Base-by-base conservation (phyloP, 2,888 invertebrate genomes). In the Rhabditoides inermis region DNA sequence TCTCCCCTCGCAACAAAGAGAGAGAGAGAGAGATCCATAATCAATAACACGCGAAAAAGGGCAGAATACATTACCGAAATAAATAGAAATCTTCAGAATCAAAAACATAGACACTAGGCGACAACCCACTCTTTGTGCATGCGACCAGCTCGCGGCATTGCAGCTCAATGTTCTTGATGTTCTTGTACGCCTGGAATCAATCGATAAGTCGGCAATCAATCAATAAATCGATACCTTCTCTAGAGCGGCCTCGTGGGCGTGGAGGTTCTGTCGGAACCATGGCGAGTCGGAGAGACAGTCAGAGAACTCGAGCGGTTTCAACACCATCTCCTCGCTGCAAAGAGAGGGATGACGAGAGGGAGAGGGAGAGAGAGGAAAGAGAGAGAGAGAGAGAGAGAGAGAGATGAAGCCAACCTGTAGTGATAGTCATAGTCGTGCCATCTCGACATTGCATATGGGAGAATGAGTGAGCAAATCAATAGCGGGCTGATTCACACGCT, bases 221-320 rank as follows among this genome's bases (percentile, higher is more conserved):
- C 30, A 41, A 41, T 26, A 28, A n/a, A 52, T 26, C 10, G 86
- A 86, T 82, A n/a, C n/a, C n/a, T n/a, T n/a, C 76, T 92, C 91
- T 77, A 94, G 83, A 82, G 92, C 92, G 79, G 88, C 88, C 81
- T 95, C 95, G 80, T 95, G 95, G 73, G 88, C 86, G 81, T 90
- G 89, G 65, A 95, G 83, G 82, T 92, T 94, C 79, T 92, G 90
- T 68, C 95, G 86, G 49, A 72, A 72, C 81, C 87, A 88, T 60
- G 95, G 95, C 81, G 90, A 91, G 83, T 95, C 95, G 70, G 88
- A 87, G 75, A 95, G 84, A 81, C 94, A 94, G 83, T 95, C 95
- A 67, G 90, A 90, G 81, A 94, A 95, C 82, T 95, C 95, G 75
- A 95, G 84, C 76, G 94, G 88, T 81, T 88, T 86, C 77, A 91